These are phyloP conservation scores for Rhagoletis zephyria DNA, from an alignment of 1,140 invertebrate species.

Conservation along the genomic window DNA sequence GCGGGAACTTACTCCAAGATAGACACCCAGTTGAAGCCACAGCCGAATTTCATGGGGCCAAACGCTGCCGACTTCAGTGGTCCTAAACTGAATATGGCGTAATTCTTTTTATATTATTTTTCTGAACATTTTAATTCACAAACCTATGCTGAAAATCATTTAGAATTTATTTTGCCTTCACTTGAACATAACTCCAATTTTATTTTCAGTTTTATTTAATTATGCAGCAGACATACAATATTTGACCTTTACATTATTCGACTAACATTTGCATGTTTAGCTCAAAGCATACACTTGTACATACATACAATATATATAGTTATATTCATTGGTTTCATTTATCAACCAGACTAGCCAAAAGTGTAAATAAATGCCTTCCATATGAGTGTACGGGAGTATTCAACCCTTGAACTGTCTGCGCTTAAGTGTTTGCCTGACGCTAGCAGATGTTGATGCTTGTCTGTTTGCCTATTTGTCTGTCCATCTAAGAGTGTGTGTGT, in stretches of 20 bases:
- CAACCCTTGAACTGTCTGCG: neutral
- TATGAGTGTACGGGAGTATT: neutral
- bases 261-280: neutral
- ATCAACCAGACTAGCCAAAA: slow-evolving; percentile 25
- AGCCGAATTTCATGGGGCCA: too few relatives aligned
- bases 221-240: neutral
- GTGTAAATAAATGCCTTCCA: neutral
- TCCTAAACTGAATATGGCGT: too few relatives aligned
- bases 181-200: neutral
- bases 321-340: neutral
- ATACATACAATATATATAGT: too few relatives aligned
- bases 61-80: too few relatives aligned
- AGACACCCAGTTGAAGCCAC: too few relatives aligned
- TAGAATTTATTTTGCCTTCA: neutral
- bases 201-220: slow-evolving; percentile 14
- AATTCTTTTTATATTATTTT: too few relatives aligned
- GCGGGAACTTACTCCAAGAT: too few relatives aligned
- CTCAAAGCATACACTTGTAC: too few relatives aligned
- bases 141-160: too few relatives aligned
- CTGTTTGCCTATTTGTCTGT: neutral
- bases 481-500: neutral
- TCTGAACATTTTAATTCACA: too few relatives aligned
- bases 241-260: neutral
- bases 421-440: neutral
- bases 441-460: neutral